Percentiles rank a stretch among this genome's conserved stretches.
Conservation (phyloP, 1,140 invertebrate genomes). For the Trichomalopsis sarcophagae region DNA sequence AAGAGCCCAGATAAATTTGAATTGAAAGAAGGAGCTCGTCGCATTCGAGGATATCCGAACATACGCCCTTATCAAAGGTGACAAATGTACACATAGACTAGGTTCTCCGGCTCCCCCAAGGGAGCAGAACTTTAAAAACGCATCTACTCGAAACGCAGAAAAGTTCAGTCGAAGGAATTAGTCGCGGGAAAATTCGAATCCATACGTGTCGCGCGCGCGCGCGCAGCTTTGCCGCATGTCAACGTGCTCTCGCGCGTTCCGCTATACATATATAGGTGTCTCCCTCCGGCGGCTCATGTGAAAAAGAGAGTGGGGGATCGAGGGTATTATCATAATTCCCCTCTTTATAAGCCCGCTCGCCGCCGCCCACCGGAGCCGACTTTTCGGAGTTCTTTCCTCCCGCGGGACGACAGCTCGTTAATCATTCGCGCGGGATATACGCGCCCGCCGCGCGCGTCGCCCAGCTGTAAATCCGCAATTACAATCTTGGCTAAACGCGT, state of each 20-base stretch:
- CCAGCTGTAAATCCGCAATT: conserved; percentile 65
- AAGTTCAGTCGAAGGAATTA: conserved; percentile 32
- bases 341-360: conserved; percentile 55
- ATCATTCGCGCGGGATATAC: conserved; percentile 64
- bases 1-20: not conserved
- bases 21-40: not conserved
- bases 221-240: not conserved
- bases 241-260: not conserved
- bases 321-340: conserved; percentile 59
- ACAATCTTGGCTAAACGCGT: conserved; percentile 50
- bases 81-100: conserved; percentile 20
- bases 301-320: not conserved
- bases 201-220: no score
- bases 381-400: conserved; percentile 59
- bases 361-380: conserved; percentile 8
- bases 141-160: not conserved
- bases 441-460: conserved; percentile 58
- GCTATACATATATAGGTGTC: not conserved
- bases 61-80: conserved; percentile 32
- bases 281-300: not conserved
- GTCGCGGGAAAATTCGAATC: conserved; percentile 22
- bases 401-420: conserved; percentile 64
- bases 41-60: not conserved
- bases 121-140: conserved; percentile 33
- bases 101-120: not conserved